Base-by-base conservation (phyloP, 2,888 invertebrate genomes). In the Callyntrura sp. region DNA sequence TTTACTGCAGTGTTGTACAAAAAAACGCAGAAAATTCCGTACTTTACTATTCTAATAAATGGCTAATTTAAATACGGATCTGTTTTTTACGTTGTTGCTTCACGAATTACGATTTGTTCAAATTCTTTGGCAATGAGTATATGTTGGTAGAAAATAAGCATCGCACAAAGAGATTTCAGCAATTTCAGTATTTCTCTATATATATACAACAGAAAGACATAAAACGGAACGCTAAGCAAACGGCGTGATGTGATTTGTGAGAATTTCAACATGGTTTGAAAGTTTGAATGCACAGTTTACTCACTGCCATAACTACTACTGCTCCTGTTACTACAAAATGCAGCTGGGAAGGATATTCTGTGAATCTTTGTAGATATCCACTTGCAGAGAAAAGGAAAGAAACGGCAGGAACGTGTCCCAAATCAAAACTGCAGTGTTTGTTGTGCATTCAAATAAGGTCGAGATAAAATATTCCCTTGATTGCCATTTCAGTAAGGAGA, bases 391-490 rank as follows among this genome's bases (percentile, higher is more conserved):
- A 17, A 51, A 82, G 48, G 76, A 76, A 65, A 86, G 48, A 83
- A 60, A 70, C 43, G 76, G n/a, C 60, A 48, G 82, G 60, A 88
- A 83, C 88, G 85, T 88, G 90, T 91, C 88, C 85, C 85, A 91
- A 91, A 91, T 91, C 90, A 91, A 88, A 91, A 90, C 88, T 90
- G 85, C 88, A 88, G 88, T 82, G 90, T 91, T 89, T 91, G 90
- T 88, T 88, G 90, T 91, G 90, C 90, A 91, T 91, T 88, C 88
- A 91, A 91, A 91, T 88, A 88, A 88, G 90, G 85, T 91, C 85
- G 90, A 78, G 83, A 91, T 89, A 91, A 91, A 91, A 91, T 91
- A 91, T 91, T 91, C 91, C 89, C 91, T 91, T 91, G 91, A 91
- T 91, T 89, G 89, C 86, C 91, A 91, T 91, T 91, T 89, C 82